Evolutionary conservation across 2,113 vertebrate species (phyloP).

Genomic region (Zapornia atra): DNA sequence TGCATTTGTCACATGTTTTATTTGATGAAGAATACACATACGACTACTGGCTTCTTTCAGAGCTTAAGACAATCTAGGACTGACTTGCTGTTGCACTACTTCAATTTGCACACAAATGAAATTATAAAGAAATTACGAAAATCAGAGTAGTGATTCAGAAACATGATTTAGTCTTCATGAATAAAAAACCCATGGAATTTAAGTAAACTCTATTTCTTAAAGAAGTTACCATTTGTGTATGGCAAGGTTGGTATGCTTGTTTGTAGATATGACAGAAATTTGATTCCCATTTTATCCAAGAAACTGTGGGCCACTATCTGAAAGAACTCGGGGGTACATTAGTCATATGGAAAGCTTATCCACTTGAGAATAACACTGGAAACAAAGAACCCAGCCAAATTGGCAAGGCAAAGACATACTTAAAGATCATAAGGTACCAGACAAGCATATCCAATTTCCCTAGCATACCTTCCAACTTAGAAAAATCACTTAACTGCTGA

Average conservation of each 20-base stretch:
- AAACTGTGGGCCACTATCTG: background rate
- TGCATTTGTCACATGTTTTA: background rate
- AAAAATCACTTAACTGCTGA: background rate
- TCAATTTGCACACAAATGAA: background rate
- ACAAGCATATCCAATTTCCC: background rate
- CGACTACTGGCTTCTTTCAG: background rate
- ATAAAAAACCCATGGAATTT: background rate
- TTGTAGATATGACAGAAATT: background rate
- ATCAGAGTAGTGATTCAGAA: background rate
- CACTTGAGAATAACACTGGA: background rate
- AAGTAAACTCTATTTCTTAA: background rate
- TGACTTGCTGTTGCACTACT: background rate
- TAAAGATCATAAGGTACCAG: background rate
- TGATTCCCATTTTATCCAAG: background rate
- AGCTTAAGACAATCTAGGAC: background rate
- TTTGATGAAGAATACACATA: background rate
- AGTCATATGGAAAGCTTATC: background rate
- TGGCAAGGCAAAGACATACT: background rate
- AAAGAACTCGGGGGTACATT: background rate
- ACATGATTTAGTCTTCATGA: background rate
- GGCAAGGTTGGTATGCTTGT: background rate
- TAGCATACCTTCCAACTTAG: background rate
- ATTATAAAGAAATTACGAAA: background rate
- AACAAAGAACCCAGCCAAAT: background rate
- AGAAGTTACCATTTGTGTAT: background rate